Evolutionary conservation across 2,113 vertebrate genomes (phyloP).

Genomic region (Bolborhynchus lineola): DNA sequence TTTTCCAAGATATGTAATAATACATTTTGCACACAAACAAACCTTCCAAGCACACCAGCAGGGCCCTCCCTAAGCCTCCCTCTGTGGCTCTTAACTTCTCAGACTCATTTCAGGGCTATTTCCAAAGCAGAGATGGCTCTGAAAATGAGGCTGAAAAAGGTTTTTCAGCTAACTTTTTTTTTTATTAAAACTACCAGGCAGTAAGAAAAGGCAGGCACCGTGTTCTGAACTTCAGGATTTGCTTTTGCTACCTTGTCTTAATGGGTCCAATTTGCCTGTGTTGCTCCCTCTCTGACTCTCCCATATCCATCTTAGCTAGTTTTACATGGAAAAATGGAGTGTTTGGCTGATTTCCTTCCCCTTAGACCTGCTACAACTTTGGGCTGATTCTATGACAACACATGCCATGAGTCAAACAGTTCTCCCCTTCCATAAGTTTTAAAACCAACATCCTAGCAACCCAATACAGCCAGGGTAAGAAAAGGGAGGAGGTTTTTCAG

Average conservation of each 20-base stretch:
- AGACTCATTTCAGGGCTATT: constrained; percentile 44
- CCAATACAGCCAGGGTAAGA: not conserved
- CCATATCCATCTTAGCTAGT: not conserved
- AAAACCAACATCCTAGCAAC: not conserved
- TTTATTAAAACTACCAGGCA: constrained; percentile 1
- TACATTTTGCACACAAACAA: constrained; percentile 39
- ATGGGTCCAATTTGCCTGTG: not conserved
- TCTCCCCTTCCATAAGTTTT: not conserved
- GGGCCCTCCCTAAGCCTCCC: not conserved
- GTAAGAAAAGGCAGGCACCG: not conserved
- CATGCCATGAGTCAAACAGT: accelerated
- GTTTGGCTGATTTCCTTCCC: not conserved
- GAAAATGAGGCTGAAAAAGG: constrained; percentile 12
- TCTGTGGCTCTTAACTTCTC: not conserved
- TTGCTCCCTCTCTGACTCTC: not conserved
- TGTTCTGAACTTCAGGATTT: not conserved
- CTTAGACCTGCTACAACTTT: not conserved
- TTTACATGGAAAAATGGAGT: not conserved
- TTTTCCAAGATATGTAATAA: constrained; percentile 47
- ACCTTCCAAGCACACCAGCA: not conserved
- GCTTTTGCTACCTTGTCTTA: not conserved
- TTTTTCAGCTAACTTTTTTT: not conserved
- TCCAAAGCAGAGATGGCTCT: not conserved
- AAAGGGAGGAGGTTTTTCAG: not conserved
- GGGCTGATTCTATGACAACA: not conserved